These are phyloP conservation scores for Drosophila littoralis DNA, from an alignment of 1,140 invertebrate species.

Conservation along the genomic window DNA sequence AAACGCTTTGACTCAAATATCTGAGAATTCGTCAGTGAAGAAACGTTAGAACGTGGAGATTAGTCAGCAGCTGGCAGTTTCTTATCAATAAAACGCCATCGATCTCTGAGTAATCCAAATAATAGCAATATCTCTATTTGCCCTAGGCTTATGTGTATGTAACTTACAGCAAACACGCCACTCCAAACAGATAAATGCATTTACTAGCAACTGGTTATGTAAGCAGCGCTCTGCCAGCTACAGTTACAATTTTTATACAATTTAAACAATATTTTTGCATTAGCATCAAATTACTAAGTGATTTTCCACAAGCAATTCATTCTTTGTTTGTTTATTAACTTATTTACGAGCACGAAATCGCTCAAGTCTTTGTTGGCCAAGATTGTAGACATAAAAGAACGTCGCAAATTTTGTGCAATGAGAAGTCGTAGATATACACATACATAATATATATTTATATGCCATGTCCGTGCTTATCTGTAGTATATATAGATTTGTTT, in stretches of 20 bases:
- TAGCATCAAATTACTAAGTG: neutral
- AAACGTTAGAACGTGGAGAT: neutral
- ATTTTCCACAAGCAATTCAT: conserved; percentile 10
- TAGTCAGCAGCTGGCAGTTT: neutral
- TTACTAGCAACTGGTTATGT: neutral
- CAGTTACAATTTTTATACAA: neutral
- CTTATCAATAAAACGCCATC: conserved; percentile 16
- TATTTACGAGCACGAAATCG: conserved; percentile 49
- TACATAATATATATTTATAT: neutral
- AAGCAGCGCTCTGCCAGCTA: neutral
- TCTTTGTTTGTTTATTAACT: conserved; percentile 68
- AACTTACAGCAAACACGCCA: neutral
- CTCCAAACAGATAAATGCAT: neutral
- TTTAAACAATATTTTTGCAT: neutral
- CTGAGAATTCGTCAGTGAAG: conserved; percentile 26
- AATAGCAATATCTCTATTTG: neutral
- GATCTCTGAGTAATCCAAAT: conserved; percentile 13
- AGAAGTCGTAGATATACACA: neutral
- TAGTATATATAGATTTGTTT: conserved; percentile 35
- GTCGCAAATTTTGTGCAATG: conserved; percentile 51
- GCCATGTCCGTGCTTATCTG: conserved; percentile 49
- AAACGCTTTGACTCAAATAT: neutral
- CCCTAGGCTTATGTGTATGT: neutral
- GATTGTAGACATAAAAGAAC: conserved; percentile 40
- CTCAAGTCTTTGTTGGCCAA: conserved; percentile 61